Conservation (phyloP, 2,113 vertebrate genomes). For the Riparia riparia region DNA sequence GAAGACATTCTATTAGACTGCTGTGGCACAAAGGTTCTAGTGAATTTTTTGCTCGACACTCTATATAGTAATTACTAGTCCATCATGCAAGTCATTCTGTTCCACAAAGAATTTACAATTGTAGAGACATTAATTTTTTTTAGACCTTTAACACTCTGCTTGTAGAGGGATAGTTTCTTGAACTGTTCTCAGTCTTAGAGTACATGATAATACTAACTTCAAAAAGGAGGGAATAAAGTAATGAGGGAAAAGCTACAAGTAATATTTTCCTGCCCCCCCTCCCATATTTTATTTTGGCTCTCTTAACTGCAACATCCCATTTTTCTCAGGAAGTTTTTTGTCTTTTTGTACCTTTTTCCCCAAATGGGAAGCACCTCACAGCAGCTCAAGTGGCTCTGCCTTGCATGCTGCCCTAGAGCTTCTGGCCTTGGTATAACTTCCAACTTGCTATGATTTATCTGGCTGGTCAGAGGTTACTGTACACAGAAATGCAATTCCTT, state of each 20-base stretch:
- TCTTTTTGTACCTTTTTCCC: background rate
- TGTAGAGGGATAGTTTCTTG: background rate
- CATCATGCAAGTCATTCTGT: background rate
- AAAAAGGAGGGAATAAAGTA: background rate
- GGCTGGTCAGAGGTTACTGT: conserved; percentile 60
- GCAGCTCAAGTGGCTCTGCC: background rate
- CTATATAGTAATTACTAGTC: background rate
- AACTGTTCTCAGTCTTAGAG: background rate
- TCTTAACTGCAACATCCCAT: background rate
- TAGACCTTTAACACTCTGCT: background rate
- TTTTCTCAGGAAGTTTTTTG: background rate
- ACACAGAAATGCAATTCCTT: conserved; percentile 74
- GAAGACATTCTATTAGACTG: fast-evolving
- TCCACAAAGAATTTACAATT: background rate
- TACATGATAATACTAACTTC: background rate
- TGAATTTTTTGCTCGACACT: background rate
- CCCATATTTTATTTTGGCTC: background rate
- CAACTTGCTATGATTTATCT: conserved; percentile 65
- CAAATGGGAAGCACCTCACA: background rate
- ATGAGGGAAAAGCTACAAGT: background rate
- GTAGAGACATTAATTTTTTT: background rate
- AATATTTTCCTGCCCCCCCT: background rate
- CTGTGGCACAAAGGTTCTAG: background rate
- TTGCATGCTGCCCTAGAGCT: background rate
- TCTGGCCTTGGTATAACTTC: conserved; percentile 1